Percentiles rank a stretch among this genome's conserved stretches.
Evolutionary conservation across 2,113 vertebrate genomes (phyloP).

Genomic region (Peromyscus leucopus): DNA sequence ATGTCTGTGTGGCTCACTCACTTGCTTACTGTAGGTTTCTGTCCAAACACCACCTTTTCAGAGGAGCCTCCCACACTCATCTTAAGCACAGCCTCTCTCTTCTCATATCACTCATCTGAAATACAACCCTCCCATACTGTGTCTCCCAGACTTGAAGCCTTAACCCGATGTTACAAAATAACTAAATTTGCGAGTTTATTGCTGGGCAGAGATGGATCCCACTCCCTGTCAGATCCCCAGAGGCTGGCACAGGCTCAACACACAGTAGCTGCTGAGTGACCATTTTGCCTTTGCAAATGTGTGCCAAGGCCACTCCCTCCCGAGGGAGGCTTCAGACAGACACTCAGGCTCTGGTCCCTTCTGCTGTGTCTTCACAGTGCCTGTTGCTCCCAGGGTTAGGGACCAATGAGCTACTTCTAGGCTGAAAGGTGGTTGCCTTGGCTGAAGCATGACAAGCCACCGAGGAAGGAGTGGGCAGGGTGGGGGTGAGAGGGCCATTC

Average conservation of each 20-base stretch:
- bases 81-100: too few species aligned
- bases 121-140: neutral
- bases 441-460: neutral
- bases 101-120: neutral
- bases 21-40: neutral
- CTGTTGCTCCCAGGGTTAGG: neutral
- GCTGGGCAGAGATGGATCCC: neutral
- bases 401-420: neutral
- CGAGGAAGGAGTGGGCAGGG: neutral
- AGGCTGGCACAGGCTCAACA: neutral
- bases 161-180: neutral
- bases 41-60: neutral
- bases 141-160: neutral
- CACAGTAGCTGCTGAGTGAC: neutral
- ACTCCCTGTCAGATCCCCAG: neutral
- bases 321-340: neutral
- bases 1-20: neutral
- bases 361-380: neutral
- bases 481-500: neutral
- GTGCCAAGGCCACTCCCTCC: too few species aligned
- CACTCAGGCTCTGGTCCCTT: neutral
- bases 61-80: neutral
- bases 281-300: too few species aligned
- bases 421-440: neutral
- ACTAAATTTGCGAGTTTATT: neutral